Evolutionary conservation across 2,888 invertebrate species (phyloP).

Genomic region (Aphelenchoides bicaudatus): DNA sequence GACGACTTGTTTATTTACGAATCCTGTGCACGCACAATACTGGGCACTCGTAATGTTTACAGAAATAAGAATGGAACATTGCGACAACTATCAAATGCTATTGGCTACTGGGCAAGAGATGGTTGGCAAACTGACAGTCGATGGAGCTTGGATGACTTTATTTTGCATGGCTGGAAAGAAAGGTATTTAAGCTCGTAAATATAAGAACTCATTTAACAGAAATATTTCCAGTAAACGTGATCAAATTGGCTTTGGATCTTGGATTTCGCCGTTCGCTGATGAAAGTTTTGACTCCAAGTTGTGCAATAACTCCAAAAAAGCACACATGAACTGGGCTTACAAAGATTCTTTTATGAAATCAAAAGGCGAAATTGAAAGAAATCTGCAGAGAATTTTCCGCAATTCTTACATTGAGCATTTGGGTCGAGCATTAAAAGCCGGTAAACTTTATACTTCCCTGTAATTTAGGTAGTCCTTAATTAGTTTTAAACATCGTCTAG

Average conservation of each 20-base stretch:
- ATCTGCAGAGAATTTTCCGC: not conserved
- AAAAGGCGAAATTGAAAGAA: not conserved
- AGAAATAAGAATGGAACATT: conserved; percentile 4
- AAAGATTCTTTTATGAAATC: conserved; percentile 18
- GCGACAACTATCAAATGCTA: not conserved
- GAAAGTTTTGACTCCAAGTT: not conserved
- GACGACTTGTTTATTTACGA: conserved; percentile 43
- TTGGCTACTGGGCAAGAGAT: conserved; percentile 48
- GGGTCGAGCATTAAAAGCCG: too few species aligned
- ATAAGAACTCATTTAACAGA: too few species aligned
- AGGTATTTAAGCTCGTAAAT: too few species aligned
- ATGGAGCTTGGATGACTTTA: conserved; percentile 46
- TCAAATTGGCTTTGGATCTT: not conserved
- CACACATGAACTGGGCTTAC: conserved; percentile 24
- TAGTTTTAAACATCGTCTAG: too few species aligned
- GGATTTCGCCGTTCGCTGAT: conserved; percentile 22
- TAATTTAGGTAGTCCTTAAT: too few species aligned
- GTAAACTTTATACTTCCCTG: too few species aligned
- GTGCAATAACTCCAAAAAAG: conserved; percentile 11
- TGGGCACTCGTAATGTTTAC: conserved; percentile 34
- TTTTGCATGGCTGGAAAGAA: conserved; percentile 49
- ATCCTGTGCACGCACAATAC: conserved; percentile 41
- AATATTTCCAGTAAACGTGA: conserved; percentile 11
- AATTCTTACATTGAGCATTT: not conserved
- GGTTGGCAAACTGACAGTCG: conserved; percentile 42